phyloP scores from a whole-genome alignment of 2,113 vertebrate genomes.

The Tapirus terrestris region DNA sequence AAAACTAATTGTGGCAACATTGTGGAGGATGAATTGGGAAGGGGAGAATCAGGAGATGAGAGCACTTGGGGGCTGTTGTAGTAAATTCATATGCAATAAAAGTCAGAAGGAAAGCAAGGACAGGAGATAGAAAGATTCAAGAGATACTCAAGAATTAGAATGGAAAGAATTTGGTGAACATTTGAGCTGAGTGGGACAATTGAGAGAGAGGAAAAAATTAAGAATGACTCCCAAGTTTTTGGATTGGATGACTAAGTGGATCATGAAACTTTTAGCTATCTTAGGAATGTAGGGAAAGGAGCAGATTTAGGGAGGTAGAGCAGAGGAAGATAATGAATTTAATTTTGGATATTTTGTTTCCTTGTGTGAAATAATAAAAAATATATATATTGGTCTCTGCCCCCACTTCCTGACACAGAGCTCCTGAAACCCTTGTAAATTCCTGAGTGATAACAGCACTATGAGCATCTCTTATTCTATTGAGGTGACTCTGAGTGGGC shows the following conservation, averaged over 20 bases:
- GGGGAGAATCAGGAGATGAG: neutral
- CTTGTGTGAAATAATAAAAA: neutral
- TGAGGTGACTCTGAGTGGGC: neutral
- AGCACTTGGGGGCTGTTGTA: neutral
- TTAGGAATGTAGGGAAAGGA: neutral
- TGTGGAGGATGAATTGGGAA: neutral
- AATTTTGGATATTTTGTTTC: neutral
- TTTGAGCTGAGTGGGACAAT: neutral
- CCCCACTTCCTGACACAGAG: neutral
- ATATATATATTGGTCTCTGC: neutral
- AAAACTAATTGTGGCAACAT: neutral
- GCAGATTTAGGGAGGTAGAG: neutral
- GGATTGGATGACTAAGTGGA: neutral
- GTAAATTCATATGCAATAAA: neutral
- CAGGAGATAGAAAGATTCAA: neutral
- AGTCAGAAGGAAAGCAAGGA: neutral
- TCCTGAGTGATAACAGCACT: neutral
- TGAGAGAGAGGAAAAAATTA: neutral
- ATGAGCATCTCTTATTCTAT: neutral
- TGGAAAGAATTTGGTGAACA: neutral
- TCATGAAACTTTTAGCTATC: neutral
- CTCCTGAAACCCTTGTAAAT: neutral
- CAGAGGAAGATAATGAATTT: neutral
- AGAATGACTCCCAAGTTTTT: neutral
- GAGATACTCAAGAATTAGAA: neutral